Conservation (phyloP, 2,888 invertebrate species). For the Meiosimyza platycephala region DNA sequence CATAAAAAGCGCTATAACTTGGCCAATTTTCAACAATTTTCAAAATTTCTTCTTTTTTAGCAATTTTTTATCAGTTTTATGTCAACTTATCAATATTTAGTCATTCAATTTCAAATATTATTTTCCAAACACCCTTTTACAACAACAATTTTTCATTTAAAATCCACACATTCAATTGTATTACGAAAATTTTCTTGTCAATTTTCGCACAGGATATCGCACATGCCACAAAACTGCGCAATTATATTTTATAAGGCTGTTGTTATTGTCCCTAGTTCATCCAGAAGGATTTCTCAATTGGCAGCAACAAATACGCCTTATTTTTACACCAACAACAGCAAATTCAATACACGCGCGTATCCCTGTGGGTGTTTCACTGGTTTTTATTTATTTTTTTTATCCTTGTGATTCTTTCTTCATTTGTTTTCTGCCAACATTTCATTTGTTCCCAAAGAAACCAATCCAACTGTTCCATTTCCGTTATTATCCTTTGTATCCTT, state of each 20-base stretch:
- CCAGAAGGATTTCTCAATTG: not conserved
- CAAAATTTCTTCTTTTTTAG: too few relatives aligned
- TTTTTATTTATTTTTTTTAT: slow-evolving; percentile 11
- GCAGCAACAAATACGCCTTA: slow-evolving; percentile 1
- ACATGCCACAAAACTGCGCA: slow-evolving; percentile 52
- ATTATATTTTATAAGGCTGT: slow-evolving; percentile 38
- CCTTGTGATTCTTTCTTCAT: not conserved
- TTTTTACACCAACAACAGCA: slow-evolving; percentile 4
- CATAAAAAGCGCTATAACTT: too few relatives aligned
- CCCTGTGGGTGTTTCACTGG: slow-evolving; percentile 49
- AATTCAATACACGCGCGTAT: slow-evolving; percentile 50
- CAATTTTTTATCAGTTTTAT: too few relatives aligned
- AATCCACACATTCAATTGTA: too few relatives aligned
- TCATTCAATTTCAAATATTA: too few relatives aligned
- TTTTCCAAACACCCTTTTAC: too few relatives aligned
- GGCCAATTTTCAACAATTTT: too few relatives aligned
- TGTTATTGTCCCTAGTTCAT: slow-evolving; percentile 30
- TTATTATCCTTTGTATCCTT: slow-evolving; percentile 37
- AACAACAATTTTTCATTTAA: too few relatives aligned
- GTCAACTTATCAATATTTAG: too few relatives aligned
- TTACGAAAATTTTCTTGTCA: too few relatives aligned
- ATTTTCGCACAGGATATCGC: slow-evolving; percentile 47
- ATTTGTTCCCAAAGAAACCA: slow-evolving; percentile 21
- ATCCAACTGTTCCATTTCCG: slow-evolving; percentile 57
- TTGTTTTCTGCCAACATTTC: not conserved